phyloP scores from a whole-genome alignment of 2,113 vertebrate species.

The Argyrosomus japonicus region DNA sequence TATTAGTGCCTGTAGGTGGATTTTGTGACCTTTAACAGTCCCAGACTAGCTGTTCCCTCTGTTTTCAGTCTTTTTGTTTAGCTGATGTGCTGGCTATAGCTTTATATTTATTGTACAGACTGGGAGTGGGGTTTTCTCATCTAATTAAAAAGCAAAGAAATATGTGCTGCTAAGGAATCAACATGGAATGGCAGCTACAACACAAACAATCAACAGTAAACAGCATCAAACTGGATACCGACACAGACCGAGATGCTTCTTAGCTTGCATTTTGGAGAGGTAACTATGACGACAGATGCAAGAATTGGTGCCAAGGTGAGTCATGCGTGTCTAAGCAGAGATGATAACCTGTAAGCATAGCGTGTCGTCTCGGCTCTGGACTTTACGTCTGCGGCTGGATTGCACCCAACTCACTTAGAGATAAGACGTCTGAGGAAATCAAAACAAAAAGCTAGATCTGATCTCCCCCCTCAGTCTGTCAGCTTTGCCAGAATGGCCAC shows the following conservation, averaged over 20 bases:
- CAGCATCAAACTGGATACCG: not conserved
- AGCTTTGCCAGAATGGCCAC: slow-evolving; percentile 70
- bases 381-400: slow-evolving; percentile 68
- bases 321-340: slow-evolving; percentile 65
- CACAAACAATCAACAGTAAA: slow-evolving; percentile 7
- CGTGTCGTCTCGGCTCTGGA: slow-evolving; percentile 74
- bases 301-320: slow-evolving; percentile 58
- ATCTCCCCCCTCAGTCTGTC: slow-evolving; percentile 77
- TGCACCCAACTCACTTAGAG: slow-evolving; percentile 66
- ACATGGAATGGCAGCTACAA: not conserved
- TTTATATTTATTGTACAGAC: not conserved
- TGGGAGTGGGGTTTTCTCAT: not conserved
- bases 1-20: not conserved
- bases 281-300: slow-evolving; percentile 53
- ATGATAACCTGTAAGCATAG: slow-evolving; percentile 76
- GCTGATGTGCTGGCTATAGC: not conserved
- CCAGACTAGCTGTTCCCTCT: not conserved
- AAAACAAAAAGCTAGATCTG: slow-evolving; percentile 80
- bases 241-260: slow-evolving; percentile 13
- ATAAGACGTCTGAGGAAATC: slow-evolving; percentile 79
- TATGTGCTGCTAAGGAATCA: not conserved
- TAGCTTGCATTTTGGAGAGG: slow-evolving; percentile 26
- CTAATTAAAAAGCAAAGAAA: not conserved
- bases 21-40: not conserved
- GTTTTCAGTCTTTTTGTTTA: not conserved